phyloP scores from a whole-genome alignment of 2,888 invertebrate genomes.

The Melanostoma scalare region DNA sequence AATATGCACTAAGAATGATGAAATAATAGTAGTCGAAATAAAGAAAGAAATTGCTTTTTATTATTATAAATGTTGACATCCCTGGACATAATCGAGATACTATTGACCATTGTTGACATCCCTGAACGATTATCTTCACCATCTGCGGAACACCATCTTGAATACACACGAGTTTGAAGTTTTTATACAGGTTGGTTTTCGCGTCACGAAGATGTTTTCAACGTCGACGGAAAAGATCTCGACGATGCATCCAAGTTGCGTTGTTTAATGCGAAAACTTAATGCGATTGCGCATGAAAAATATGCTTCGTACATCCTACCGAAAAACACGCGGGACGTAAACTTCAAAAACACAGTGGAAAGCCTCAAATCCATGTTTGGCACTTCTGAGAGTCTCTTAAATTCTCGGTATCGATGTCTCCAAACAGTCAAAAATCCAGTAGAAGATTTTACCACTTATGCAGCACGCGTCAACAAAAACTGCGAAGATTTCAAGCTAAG shows the following conservation, averaged over 20 bases:
- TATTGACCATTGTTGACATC: too few species aligned
- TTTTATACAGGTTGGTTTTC: background rate
- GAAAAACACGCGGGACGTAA: background rate
- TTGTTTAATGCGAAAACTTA: slow-evolving; percentile 19
- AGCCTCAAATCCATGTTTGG: slow-evolving; percentile 2
- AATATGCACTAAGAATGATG: too few species aligned
- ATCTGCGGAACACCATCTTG: too few species aligned
- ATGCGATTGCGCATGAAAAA: background rate
- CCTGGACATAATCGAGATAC: too few species aligned
- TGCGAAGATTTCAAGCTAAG: slow-evolving; percentile 17
- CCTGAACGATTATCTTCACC: too few species aligned
- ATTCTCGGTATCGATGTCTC: slow-evolving; percentile 16
- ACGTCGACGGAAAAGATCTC: slow-evolving; percentile 17
- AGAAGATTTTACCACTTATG: slow-evolving; percentile 19
- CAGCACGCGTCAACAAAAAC: slow-evolving; percentile 2
- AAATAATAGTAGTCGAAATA: too few species aligned
- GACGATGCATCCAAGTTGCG: slow-evolving; percentile 13
- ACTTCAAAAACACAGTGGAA: background rate
- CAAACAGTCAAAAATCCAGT: slow-evolving; percentile 4
- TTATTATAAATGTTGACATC: too few species aligned
- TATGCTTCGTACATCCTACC: slow-evolving; percentile 1
- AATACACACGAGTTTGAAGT: too few species aligned
- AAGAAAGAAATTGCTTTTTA: too few species aligned
- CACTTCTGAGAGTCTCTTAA: slow-evolving; percentile 11
- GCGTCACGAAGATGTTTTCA: slow-evolving; percentile 16